These are phyloP conservation scores for Aradophagus sp. DNA, from an alignment of 1,140 invertebrate species.

Conservation along the genomic window DNA sequence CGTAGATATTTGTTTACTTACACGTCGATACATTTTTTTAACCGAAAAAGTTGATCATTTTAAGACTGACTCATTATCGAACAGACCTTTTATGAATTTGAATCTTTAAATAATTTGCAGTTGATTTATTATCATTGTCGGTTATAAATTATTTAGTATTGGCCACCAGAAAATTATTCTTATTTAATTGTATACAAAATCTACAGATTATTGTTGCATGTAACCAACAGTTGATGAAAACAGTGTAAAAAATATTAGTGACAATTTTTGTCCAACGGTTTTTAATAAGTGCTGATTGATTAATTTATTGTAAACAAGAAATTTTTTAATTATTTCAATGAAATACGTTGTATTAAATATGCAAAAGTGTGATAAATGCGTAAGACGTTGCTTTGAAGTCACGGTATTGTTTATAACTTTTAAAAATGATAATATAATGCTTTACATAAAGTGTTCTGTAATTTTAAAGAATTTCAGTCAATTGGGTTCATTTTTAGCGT, in stretches of 20 bases:
- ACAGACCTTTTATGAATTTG: too few relatives aligned
- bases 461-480: conserved; percentile 21
- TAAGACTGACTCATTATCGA: not conserved
- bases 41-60: conserved; percentile 6
- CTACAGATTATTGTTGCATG: too few relatives aligned
- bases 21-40: conserved; percentile 2
- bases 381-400: conserved; percentile 12
- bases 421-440: not conserved
- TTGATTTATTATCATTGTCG: too few relatives aligned
- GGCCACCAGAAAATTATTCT: too few relatives aligned
- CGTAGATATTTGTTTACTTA: conserved; percentile 15
- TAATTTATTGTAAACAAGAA: conserved; percentile 12
- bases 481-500: conserved; percentile 12
- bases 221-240: too few relatives aligned
- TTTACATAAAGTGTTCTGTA: conserved; percentile 4
- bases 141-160: too few relatives aligned
- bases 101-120: too few relatives aligned
- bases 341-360: conserved; percentile 21
- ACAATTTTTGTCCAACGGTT: too few relatives aligned
- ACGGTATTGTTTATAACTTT: conserved; percentile 3
- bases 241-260: too few relatives aligned
- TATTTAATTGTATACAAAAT: too few relatives aligned
- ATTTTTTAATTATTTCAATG: conserved; percentile 33
- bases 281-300: conserved; percentile 5
- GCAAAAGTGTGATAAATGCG: conserved; percentile 19